phyloP scores from a whole-genome alignment of 2,888 invertebrate genomes.

The Linhomoeus sp. region DNA sequence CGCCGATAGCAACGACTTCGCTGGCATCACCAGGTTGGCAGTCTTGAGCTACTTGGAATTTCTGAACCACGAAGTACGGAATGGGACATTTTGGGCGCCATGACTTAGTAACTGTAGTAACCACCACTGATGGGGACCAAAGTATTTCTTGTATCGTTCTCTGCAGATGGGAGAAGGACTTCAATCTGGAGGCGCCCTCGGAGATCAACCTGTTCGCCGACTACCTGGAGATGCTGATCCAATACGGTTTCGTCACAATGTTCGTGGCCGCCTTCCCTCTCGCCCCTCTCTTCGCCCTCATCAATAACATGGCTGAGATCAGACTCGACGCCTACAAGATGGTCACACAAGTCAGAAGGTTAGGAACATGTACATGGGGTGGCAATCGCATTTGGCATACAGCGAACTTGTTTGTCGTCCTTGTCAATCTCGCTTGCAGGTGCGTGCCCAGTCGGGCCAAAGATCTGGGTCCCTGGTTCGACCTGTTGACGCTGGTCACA shows the following conservation, averaged over 20 bases:
- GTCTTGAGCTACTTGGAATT: no score
- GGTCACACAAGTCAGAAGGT: slow-evolving; percentile 48
- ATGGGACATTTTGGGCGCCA: no score
- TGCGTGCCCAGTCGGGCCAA: slow-evolving; percentile 3
- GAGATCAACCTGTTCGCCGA: slow-evolving; percentile 42
- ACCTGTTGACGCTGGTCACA: slow-evolving; percentile 70
- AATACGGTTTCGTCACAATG: slow-evolving; percentile 88
- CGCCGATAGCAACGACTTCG: no score
- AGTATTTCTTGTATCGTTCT: no score
- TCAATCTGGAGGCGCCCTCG: slow-evolving; percentile 60
- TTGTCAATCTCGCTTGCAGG: no score
- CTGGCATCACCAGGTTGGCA: no score
- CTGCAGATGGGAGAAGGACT: slow-evolving; percentile 62
- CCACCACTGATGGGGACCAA: no score
- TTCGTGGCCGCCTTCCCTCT: slow-evolving; percentile 89
- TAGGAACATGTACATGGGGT: slow-evolving; percentile 21
- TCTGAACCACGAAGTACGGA: no score
- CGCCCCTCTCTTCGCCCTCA: slow-evolving; percentile 65
- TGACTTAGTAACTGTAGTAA: no score
- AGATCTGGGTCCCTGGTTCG: slow-evolving; percentile 35
- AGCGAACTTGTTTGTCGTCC: no score
- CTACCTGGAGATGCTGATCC: slow-evolving; percentile 86
- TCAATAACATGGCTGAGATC: slow-evolving; percentile 86
- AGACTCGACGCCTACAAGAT: slow-evolving; percentile 76
- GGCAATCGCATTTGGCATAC: no score